Base-by-base conservation (phyloP, 2,888 invertebrate genomes). In the Unio pictorum region DNA sequence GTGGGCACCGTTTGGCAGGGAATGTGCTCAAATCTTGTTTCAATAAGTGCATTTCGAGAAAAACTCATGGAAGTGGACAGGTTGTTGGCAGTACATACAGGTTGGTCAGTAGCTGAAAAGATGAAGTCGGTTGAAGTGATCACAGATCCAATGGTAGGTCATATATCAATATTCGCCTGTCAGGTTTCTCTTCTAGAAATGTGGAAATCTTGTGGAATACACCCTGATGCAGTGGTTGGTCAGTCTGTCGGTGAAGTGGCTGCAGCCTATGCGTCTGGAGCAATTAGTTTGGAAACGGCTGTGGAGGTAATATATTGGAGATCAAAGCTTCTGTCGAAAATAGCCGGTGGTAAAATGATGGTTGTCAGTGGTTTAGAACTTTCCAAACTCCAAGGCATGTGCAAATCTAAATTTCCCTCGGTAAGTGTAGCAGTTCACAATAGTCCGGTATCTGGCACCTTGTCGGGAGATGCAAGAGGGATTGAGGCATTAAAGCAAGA, bases 171-270 rank as follows among this genome's bases (percentile, higher is more conserved):
- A 64, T 84, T 84, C 72, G 71, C 81, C 5, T 80, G 77, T 57
- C 83, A 84, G 72, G 70, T 83, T n/a, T 81, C 70, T 28, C 71
- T 81, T 30, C 73, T 73, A 15, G 58, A 62, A 15, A 20, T 82
- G 26, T 83, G 83, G 83, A 63, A 66, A 60, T 60, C 71, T 58
- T 69, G 73, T 57, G 83, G 84, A 7, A 68, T 84, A 15, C 26
- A 54, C 17, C 79, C 84, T 20, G 72, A 76, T 62, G 72, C 69
- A 23, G 72, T 83, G 0, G 70, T 85, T 26, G 84, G 85, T 11
- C 85, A 84, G 69, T 85, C 85, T 3, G 82, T 84, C 4, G 85
- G 85, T 7, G 85, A 85, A 57, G 83, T 84, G 15, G 82, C 83
- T 6, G 83, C 81, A 20, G 82, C 84, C 1, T 78, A 75, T 62